Evolutionary conservation across 2,888 invertebrate genomes (phyloP).

Genomic region (Teleogryllus oceanicus): DNA sequence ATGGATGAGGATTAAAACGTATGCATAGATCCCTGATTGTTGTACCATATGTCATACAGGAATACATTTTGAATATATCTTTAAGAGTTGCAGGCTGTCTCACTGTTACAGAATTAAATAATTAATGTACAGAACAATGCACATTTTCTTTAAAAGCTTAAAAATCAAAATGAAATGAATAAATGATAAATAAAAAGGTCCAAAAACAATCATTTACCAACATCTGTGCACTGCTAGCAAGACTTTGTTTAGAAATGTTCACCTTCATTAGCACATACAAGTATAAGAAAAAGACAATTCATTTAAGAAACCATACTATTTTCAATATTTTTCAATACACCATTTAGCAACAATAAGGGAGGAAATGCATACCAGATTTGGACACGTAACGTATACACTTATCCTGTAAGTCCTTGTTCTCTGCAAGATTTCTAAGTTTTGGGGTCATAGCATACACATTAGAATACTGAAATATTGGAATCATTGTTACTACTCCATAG

Average conservation of each 20-base stretch:
- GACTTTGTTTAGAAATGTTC: no score
- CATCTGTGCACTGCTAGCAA: no score
- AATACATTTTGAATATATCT: slow-evolving; percentile 71
- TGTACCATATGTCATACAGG: slow-evolving; percentile 71
- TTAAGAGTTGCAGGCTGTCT: slow-evolving; percentile 63
- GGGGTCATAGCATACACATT: slow-evolving; percentile 81
- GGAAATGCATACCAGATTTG: slow-evolving; percentile 54
- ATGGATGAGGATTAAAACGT: slow-evolving; percentile 66
- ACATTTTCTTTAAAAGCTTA: neutral
- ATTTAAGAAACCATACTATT: neutral
- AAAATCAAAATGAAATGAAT: no score
- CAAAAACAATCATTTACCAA: no score
- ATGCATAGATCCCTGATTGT: slow-evolving; percentile 73
- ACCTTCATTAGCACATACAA: no score
- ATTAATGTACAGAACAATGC: neutral
- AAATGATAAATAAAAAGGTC: no score
- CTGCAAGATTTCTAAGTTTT: slow-evolving; percentile 64
- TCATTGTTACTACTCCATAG: slow-evolving; percentile 69
- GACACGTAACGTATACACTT: slow-evolving; percentile 71
- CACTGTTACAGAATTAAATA: slow-evolving; percentile 48
- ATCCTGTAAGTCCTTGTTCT: slow-evolving; percentile 62
- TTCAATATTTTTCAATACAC: neutral
- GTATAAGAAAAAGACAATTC: no score
- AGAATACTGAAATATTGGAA: slow-evolving; percentile 79
- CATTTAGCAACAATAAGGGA: no score